Base-by-base conservation (phyloP, 2,113 vertebrate species). In the Myocastor coypus region DNA sequence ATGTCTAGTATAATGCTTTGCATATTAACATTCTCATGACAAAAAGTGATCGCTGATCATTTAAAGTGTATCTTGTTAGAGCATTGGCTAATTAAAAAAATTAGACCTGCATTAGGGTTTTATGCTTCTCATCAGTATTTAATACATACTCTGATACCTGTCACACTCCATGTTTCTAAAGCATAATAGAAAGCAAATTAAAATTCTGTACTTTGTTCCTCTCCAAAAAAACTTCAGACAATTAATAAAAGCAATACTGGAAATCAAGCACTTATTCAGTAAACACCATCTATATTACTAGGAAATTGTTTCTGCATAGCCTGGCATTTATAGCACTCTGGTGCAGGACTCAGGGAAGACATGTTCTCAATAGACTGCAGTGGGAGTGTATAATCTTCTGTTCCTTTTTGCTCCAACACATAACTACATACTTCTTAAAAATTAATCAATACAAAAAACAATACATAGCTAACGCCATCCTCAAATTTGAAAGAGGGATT, bases 11-110 rank as follows among this genome's bases (percentile, higher is more conserved):
- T 89, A 92, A 64, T 95, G 64, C 32, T 96, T 91, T 93, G 55
- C 32, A 96, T 59, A 96, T 92, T 96, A 97, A 92, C 59, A 80
- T 92, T 92, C 94, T 85, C 80, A 94, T 46, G 61, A 97, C 66
- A 80, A 94, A 92, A 96, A 95, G 68, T 85, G 94, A 93, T 91
- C 89, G 81, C 81, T 94, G 46, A 82, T 92, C 75, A 89, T 64
- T 96, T 92, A 87, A 91, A 93, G 46, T 50, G 95, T 93, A 63
- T 78, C 12, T 90, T 77, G 83, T 52, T 82, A 73, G 89, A 95
- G 40, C 69, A 73, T 9, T 73, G 11, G 66, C 34, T 96, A 85
- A 83, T 82, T 82, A 69, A 90, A 89, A 87, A 96, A 84, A 92
- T 63, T 32, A 89, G 2, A 71, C 34, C 13, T 83, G 68, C 59